Conservation (phyloP, 2,888 invertebrate genomes). For the Bombyx huttoni region DNA sequence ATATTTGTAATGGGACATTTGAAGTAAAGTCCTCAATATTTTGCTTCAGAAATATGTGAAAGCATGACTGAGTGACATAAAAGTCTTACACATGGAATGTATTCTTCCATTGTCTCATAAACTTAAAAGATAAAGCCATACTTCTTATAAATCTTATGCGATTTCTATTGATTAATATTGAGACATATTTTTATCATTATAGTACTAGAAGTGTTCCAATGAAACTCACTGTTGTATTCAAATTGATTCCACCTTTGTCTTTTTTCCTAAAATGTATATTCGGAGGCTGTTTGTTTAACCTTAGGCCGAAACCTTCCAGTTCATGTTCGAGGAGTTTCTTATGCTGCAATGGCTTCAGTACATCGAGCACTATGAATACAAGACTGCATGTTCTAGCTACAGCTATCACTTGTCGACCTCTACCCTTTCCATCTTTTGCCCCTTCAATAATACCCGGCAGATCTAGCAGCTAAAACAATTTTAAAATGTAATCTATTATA, state of each 20-base stretch:
- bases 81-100: too few species aligned
- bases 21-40: too few species aligned
- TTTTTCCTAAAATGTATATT: constrained; percentile 96
- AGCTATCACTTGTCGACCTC: constrained; percentile 98
- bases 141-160: too few species aligned
- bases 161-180: too few species aligned
- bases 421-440: constrained; percentile 99
- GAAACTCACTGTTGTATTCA: constrained; percentile 85
- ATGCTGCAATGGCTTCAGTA: constrained; percentile 96
- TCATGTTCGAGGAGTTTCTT: constrained; percentile 97
- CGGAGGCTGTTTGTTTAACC: constrained; percentile 96
- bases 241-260: constrained; percentile 98
- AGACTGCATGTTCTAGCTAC: constrained; percentile 98
- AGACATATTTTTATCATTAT: too few species aligned
- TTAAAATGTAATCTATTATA: constrained; percentile 1
- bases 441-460: constrained; percentile 99
- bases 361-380: constrained; percentile 97
- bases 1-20: too few species aligned
- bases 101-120: too few species aligned
- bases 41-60: too few species aligned
- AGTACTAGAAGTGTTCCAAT: too few species aligned
- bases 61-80: too few species aligned
- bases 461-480: constrained; percentile 84
- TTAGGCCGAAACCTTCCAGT: constrained; percentile 97
- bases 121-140: too few species aligned